phyloP scores from a whole-genome alignment of 2,797 vertebrate genomes.

The Garrulus glandarius region DNA sequence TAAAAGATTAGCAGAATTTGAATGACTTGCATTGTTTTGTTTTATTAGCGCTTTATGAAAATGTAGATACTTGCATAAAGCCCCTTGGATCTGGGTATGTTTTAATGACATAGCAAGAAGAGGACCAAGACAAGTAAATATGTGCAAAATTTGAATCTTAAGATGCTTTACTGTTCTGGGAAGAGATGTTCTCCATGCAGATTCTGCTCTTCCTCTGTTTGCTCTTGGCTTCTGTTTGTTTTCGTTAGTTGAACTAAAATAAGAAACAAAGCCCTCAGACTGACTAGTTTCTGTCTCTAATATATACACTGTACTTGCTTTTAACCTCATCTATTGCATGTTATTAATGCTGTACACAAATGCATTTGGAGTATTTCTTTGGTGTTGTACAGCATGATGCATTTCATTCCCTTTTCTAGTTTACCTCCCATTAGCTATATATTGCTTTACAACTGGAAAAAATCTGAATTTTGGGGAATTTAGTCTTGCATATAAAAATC shows the following conservation, averaged over 20 bases:
- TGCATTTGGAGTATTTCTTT: constrained; percentile 52
- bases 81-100: not conserved
- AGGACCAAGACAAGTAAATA: constrained; percentile 51
- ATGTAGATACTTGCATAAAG: constrained; percentile 35
- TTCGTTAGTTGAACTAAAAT: constrained; percentile 14
- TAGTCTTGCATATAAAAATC: constrained; percentile 25
- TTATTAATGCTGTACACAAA: constrained; percentile 54
- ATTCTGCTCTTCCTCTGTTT: constrained; percentile 32
- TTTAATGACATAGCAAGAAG: constrained; percentile 12
- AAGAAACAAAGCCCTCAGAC: constrained; percentile 45
- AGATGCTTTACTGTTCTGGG: constrained; percentile 1
- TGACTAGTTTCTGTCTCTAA: constrained; percentile 25
- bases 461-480: not conserved
- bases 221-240: constrained; percentile 39
- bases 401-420: constrained; percentile 44
- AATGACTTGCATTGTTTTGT: constrained; percentile 16
- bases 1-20: constrained; percentile 15
- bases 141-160: not conserved
- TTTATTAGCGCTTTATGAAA: constrained; percentile 7
- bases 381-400: constrained; percentile 58
- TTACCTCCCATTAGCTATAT: constrained; percentile 38
- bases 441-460: constrained; percentile 58
- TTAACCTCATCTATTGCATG: constrained; percentile 54
- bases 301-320: constrained; percentile 37
- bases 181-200: not conserved